These are phyloP conservation scores for Macaca nemestrina DNA, from an alignment of 2,113 vertebrate genomes.

Conservation along the genomic window DNA sequence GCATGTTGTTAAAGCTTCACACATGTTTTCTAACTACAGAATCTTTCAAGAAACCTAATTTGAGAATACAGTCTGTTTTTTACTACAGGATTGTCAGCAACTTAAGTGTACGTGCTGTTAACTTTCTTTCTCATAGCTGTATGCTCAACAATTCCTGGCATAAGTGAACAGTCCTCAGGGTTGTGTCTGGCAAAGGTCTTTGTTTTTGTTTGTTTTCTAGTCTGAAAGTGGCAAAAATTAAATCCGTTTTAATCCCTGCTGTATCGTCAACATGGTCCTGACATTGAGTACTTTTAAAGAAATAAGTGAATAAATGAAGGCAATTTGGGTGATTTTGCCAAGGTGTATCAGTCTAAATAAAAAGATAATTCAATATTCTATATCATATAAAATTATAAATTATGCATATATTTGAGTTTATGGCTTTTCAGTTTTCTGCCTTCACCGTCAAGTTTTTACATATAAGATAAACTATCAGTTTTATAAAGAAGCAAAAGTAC, in stretches of 20 bases:
- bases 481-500: background rate
- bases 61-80: background rate
- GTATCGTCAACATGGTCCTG: too few relatives aligned
- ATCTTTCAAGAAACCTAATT: background rate
- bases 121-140: background rate
- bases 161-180: background rate
- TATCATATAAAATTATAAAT: background rate
- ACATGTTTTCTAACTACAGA: background rate
- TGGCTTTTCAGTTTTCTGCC: background rate
- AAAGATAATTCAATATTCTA: background rate
- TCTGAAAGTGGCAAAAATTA: constrained; percentile 21
- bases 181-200: constrained; percentile 1
- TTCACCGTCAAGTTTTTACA: background rate
- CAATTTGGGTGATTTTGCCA: background rate
- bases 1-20: background rate
- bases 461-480: background rate
- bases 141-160: background rate
- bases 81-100: background rate
- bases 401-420: background rate
- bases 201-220: background rate
- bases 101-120: background rate
- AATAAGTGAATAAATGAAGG: constrained; percentile 3
- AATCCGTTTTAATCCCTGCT: background rate
- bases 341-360: background rate
- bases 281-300: background rate